Conservation (phyloP, 2,797 vertebrate species). For the Coendou prehensilis region DNA sequence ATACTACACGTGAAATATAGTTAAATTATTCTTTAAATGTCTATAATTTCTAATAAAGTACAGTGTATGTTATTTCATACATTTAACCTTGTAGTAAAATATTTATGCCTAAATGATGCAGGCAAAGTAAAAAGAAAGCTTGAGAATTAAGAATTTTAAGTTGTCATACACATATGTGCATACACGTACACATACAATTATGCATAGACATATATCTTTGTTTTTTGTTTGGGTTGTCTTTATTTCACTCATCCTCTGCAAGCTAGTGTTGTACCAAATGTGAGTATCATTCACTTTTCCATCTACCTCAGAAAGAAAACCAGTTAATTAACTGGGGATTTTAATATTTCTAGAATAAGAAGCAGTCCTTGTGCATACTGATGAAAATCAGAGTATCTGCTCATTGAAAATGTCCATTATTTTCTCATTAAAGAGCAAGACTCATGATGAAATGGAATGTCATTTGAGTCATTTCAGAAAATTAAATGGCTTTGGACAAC, state of each 20-base stretch:
- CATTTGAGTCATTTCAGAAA: not conserved
- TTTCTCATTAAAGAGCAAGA: not conserved
- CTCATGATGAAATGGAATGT: not conserved
- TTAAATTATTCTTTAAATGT: not conserved
- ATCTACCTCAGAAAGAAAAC: not conserved
- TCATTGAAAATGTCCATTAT: not conserved
- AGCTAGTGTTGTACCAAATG: not conserved
- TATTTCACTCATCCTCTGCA: not conserved
- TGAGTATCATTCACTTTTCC: not conserved
- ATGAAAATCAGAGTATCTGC: not conserved
- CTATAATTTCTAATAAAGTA: not conserved
- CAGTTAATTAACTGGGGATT: not conserved
- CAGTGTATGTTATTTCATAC: not conserved
- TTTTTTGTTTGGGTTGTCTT: not conserved
- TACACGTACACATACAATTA: not conserved
- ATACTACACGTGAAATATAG: not conserved
- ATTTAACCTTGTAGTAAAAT: constrained; percentile 4
- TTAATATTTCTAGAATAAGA: not conserved
- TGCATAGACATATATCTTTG: not conserved
- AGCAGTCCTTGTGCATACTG: not conserved
- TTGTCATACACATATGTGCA: not conserved
- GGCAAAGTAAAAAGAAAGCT: not conserved
- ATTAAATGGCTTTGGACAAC: not conserved
- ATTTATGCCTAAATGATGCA: not conserved
- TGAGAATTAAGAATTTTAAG: not conserved